Conservation (phyloP, 2,888 invertebrate genomes). For the Polyploca ridens region DNA sequence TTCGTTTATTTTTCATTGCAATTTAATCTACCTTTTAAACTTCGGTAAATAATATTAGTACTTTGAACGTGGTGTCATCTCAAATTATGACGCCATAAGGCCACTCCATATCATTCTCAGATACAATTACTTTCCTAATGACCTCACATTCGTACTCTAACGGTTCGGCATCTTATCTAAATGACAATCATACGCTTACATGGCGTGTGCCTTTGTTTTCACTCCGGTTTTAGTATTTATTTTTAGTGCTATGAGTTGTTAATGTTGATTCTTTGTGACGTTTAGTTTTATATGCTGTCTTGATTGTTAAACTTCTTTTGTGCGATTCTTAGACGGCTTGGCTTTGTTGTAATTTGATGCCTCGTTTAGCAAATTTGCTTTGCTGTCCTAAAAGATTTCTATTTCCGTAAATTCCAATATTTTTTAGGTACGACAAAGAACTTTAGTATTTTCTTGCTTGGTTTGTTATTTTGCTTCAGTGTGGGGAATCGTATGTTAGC, state of each 20-base stretch:
- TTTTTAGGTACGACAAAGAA: not conserved
- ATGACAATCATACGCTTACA: conserved; percentile 46
- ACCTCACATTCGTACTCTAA: conserved; percentile 38
- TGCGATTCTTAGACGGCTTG: not conserved
- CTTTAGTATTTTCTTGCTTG: not conserved
- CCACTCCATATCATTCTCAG: conserved; percentile 22
- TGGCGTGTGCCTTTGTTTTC: conserved; percentile 31
- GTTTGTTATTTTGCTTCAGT: not conserved
- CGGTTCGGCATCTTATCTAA: conserved; percentile 45
- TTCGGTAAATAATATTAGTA: no score
- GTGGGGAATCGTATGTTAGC: no score
- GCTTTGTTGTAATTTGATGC: not conserved
- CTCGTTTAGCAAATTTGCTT: not conserved
- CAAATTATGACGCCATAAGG: conserved; percentile 14
- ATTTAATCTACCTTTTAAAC: no score
- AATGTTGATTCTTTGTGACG: conserved; percentile 26
- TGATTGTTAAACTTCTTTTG: not conserved
- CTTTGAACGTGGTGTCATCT: no score
- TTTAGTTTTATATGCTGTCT: not conserved
- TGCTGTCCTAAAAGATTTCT: not conserved
- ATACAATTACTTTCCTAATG: conserved; percentile 36
- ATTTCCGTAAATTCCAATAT: not conserved
- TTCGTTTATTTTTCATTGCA: no score
- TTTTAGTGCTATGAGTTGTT: conserved; percentile 32
- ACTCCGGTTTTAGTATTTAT: conserved; percentile 17